These are phyloP conservation scores for Rhinogobio ventralis DNA, from an alignment of 2,797 vertebrate genomes.

Conservation along the genomic window DNA sequence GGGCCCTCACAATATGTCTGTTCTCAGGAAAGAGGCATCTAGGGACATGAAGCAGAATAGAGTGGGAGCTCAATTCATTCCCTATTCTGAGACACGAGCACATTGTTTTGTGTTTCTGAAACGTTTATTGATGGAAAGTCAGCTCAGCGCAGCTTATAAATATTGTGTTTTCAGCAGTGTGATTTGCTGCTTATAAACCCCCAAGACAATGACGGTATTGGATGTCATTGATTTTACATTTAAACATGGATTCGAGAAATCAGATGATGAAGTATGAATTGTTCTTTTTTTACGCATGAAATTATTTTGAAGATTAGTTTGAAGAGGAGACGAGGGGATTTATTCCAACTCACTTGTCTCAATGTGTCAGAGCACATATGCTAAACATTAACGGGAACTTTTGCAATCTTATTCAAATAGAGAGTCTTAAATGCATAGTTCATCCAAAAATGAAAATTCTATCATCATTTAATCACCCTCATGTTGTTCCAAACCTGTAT, in stretches of 20 bases:
- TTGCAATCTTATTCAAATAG: background rate
- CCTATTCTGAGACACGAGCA: constrained; percentile 6
- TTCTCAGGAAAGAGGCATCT: constrained; percentile 45
- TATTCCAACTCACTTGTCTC: background rate
- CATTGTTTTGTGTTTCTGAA: constrained; percentile 45
- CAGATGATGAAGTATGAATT: constrained; percentile 21
- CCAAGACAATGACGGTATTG: constrained; percentile 31
- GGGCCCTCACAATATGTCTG: constrained; percentile 34
- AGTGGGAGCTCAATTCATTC: constrained; percentile 45
- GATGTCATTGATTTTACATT: constrained; percentile 48
- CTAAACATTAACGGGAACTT: background rate
- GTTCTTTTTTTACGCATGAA: background rate
- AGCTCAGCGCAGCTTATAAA: constrained; percentile 40
- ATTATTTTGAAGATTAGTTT: background rate
- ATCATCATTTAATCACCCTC: background rate
- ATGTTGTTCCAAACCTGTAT: background rate
- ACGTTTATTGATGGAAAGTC: constrained; percentile 45
- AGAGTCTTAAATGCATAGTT: background rate
- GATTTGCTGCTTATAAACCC: constrained; percentile 26
- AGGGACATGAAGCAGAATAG: constrained; percentile 41
- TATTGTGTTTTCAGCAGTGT: constrained; percentile 26
- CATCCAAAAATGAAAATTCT: background rate
- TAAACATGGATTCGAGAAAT: constrained; percentile 21
- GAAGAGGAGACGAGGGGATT: background rate
- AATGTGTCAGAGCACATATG: background rate